A percentile compares a stretch with the other conserved stretches of the same genome.
Evolutionary conservation across 2,113 vertebrate genomes (phyloP).

Genomic region (Romanogobio albipinnatus): DNA sequence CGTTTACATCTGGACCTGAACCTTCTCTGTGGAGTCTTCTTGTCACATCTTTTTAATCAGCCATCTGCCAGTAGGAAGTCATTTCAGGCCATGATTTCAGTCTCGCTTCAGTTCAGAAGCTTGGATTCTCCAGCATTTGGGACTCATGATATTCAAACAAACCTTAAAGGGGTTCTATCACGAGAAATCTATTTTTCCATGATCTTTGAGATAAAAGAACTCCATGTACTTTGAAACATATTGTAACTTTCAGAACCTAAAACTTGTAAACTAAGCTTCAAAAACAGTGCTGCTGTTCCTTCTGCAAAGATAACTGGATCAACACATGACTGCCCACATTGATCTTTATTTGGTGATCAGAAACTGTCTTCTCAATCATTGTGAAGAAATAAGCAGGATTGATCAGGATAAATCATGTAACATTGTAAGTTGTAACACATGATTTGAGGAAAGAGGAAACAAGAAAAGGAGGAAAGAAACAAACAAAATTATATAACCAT

Average conservation of each 20-base stretch:
- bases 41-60: conserved; percentile 59
- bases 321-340: not conserved
- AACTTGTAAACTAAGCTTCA: not conserved
- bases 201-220: conserved; percentile 26
- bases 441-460: no score
- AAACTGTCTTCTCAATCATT: not conserved
- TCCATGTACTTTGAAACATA: not conserved
- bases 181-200: not conserved
- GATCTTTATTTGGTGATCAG: not conserved
- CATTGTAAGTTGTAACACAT: no score
- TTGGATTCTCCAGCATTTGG: conserved; percentile 7
- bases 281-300: not conserved
- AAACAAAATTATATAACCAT: no score
- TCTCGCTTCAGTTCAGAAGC: conserved; percentile 14
- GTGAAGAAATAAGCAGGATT: no score
- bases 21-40: conserved; percentile 44
- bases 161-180: not conserved
- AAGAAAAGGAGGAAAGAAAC: no score
- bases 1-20: conserved; percentile 53
- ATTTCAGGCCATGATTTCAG: conserved; percentile 29
- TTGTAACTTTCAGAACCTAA: not conserved
- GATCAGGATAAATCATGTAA: no score
- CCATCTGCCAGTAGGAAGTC: conserved; percentile 49
- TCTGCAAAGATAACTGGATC: not conserved
- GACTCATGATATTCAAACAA: conserved; percentile 23